Conservation (phyloP, 2,113 vertebrate genomes). For the Barnardius zonarius region DNA sequence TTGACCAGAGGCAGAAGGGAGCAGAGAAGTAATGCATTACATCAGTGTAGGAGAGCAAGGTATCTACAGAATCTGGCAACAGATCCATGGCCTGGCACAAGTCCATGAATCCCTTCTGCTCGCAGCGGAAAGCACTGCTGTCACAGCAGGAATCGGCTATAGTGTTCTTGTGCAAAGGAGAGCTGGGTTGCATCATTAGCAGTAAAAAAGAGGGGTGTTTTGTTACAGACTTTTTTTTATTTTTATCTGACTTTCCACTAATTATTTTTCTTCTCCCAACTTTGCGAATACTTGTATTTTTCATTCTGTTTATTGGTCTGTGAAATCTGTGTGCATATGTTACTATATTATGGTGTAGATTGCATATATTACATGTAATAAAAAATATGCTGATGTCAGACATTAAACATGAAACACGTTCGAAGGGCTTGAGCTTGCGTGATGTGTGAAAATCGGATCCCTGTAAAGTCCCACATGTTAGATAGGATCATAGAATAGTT, state of each 20-base stretch:
- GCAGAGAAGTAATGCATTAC: neutral
- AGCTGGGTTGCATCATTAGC: neutral
- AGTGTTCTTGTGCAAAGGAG: neutral
- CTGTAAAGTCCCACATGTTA: neutral
- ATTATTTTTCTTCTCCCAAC: neutral
- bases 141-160: neutral
- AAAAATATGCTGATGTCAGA: neutral
- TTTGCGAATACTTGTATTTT: neutral
- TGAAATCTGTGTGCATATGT: neutral
- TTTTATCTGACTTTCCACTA: neutral
- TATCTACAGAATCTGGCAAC: neutral
- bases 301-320: neutral
- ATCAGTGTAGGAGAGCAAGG: neutral
- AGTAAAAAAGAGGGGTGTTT: neutral
- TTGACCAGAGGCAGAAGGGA: neutral
- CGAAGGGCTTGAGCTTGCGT: neutral
- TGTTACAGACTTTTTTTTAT: neutral
- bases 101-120: neutral
- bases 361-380: neutral
- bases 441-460: neutral
- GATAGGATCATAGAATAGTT: neutral
- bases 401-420: neutral
- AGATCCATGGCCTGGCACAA: neutral
- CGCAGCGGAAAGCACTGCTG: neutral
- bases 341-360: neutral